Conservation (phyloP, 2,797 vertebrate genomes). For the Molossus molossus region DNA sequence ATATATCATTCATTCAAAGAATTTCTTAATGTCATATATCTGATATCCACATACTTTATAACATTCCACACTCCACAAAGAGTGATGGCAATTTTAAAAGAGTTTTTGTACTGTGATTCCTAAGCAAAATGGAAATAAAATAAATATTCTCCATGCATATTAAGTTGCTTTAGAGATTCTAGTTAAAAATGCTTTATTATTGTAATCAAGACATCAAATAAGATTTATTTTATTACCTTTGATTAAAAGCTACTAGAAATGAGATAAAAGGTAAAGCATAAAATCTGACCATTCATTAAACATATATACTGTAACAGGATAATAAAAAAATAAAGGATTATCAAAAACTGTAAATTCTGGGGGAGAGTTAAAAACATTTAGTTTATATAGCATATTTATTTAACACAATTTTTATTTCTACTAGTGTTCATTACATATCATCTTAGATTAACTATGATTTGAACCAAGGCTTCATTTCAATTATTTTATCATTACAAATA, state of each 20-base stretch:
- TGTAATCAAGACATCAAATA: neutral
- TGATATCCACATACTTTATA: slow-evolving; percentile 24
- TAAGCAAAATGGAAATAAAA: slow-evolving; percentile 29
- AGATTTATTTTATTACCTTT: neutral
- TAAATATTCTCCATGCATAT: neutral
- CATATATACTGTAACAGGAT: neutral
- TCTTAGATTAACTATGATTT: slow-evolving; percentile 10
- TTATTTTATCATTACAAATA: neutral
- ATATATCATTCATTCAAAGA: neutral
- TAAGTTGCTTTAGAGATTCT: neutral
- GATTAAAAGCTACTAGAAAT: neutral
- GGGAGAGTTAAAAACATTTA: neutral
- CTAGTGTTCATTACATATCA: neutral
- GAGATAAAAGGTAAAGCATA: neutral
- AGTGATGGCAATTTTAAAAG: neutral
- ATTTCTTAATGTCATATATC: neutral
- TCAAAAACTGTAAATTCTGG: neutral
- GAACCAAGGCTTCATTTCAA: neutral
- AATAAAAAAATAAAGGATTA: neutral
- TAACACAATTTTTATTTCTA: neutral
- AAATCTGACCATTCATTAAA: neutral
- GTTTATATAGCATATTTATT: neutral
- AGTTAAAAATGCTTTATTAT: neutral
- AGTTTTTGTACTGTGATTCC: neutral
- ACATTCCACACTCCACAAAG: neutral